Evolutionary conservation across 2,888 invertebrate genomes (phyloP).

Genomic region (Disparrhopalites patrizii): DNA sequence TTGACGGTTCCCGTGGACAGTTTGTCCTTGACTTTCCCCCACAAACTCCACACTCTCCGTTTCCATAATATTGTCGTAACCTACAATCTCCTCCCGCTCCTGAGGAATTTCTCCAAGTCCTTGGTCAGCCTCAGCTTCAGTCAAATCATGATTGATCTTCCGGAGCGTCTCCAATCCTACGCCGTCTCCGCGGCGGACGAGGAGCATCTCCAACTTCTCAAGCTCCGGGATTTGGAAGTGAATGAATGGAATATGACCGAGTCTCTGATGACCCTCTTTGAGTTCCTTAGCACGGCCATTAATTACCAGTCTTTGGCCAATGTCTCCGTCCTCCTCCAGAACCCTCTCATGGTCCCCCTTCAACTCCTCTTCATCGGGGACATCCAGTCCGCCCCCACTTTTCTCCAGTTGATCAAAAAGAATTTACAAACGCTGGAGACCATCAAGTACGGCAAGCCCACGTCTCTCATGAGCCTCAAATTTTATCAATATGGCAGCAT

Average conservation of each 20-base stretch:
- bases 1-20: constrained; percentile 42
- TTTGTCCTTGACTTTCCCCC: constrained; percentile 34
- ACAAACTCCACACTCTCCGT: constrained; percentile 29
- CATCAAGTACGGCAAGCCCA: constrained; percentile 23
- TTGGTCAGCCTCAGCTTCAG: constrained; percentile 33
- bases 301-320: constrained; percentile 34
- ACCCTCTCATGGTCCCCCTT: constrained; percentile 37
- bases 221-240: constrained; percentile 38
- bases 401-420: constrained; percentile 24
- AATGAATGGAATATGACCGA: constrained; percentile 41
- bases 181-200: not conserved
- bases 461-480: constrained; percentile 6
- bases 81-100: constrained; percentile 42
- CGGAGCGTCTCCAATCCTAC: constrained; percentile 25
- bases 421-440: constrained; percentile 14
- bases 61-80: constrained; percentile 44
- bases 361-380: constrained; percentile 31
- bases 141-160: constrained; percentile 41
- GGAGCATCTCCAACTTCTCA: constrained; percentile 25
- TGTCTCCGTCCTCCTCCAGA: constrained; percentile 35
- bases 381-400: constrained; percentile 24
- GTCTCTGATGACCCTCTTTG: constrained; percentile 34
- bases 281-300: constrained; percentile 33
- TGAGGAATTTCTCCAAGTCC: constrained; percentile 28
- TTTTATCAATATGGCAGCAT: constrained; percentile 17